Percentiles rank a stretch among this genome's conserved stretches.
Evolutionary conservation across 2,113 vertebrate genomes (phyloP).

Genomic region (Aplodontia rufa): DNA sequence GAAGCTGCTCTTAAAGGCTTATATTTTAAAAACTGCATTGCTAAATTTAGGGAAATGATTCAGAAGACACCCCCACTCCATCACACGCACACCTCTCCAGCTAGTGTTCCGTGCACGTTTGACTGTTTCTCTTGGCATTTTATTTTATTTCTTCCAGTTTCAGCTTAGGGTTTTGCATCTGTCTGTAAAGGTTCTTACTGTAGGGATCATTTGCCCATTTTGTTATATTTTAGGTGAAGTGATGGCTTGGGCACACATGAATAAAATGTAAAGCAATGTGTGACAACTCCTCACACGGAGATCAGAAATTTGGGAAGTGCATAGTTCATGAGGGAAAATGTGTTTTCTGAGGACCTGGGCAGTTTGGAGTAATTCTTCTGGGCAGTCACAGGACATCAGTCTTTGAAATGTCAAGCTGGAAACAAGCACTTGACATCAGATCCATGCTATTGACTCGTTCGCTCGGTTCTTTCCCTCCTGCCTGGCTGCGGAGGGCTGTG

Average conservation of each 20-base stretch:
- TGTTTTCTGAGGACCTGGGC: neutral
- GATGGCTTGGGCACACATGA: constrained; percentile 16
- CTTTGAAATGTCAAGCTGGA: constrained; percentile 28
- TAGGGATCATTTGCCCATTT: constrained; percentile 8
- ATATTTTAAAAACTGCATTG: constrained; percentile 54
- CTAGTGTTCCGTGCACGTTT: constrained; percentile 68
- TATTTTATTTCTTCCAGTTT: constrained; percentile 47
- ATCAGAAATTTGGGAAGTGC: neutral
- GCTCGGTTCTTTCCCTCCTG: neutral
- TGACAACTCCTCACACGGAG: neutral
- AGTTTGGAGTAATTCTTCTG: constrained; percentile 4
- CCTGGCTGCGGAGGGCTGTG: neutral
- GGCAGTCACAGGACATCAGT: neutral
- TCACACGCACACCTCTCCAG: constrained; percentile 70
- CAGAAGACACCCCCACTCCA: constrained; percentile 77
- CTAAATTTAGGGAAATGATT: constrained; percentile 80
- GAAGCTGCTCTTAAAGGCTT: constrained; percentile 74
- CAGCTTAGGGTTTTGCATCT: constrained; percentile 58
- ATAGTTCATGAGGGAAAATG: neutral
- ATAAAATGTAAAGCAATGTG: constrained; percentile 19
- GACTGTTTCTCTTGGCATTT: constrained; percentile 73
- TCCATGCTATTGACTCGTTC: neutral
- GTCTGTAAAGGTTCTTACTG: constrained; percentile 44
- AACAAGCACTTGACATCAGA: neutral
- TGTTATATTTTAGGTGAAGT: neutral